Evolutionary conservation across 2,797 vertebrate genomes (phyloP).

Genomic region (Vipera latastei): DNA sequence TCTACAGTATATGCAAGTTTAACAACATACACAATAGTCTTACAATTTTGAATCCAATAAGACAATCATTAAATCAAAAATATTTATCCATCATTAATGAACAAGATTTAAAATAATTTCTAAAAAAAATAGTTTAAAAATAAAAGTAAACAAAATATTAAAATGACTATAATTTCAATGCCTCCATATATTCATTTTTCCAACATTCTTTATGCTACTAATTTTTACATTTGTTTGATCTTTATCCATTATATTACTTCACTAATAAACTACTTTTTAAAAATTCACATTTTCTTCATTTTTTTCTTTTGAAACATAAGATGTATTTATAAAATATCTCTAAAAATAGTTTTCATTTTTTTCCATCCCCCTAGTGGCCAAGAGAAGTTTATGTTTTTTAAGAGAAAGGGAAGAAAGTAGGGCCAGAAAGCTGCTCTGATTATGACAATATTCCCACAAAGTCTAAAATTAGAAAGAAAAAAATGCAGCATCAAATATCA

Average conservation of each 20-base stretch:
- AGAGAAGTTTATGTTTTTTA: background rate
- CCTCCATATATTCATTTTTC: background rate
- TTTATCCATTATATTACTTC: background rate
- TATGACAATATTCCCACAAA: background rate
- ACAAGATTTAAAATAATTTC: background rate
- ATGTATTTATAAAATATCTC: background rate
- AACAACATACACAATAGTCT: background rate
- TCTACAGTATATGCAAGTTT: background rate
- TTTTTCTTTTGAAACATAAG: background rate
- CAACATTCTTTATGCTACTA: background rate
- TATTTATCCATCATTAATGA: background rate
- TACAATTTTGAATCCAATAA: background rate
- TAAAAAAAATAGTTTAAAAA: background rate
- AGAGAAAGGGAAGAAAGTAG: background rate
- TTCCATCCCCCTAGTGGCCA: background rate
- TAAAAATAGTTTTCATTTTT: background rate
- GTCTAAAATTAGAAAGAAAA: background rate
- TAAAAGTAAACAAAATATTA: background rate
- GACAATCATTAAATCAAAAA: background rate
- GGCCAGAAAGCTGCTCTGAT: background rate
- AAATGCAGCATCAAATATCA: background rate
- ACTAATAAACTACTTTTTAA: background rate
- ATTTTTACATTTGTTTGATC: background rate
- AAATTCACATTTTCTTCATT: background rate
- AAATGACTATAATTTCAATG: background rate